A percentile compares a stretch with the other conserved stretches of the same genome.
phyloP scores from a whole-genome alignment of 23 tunicate genomes.

The Styela clava region DNA sequence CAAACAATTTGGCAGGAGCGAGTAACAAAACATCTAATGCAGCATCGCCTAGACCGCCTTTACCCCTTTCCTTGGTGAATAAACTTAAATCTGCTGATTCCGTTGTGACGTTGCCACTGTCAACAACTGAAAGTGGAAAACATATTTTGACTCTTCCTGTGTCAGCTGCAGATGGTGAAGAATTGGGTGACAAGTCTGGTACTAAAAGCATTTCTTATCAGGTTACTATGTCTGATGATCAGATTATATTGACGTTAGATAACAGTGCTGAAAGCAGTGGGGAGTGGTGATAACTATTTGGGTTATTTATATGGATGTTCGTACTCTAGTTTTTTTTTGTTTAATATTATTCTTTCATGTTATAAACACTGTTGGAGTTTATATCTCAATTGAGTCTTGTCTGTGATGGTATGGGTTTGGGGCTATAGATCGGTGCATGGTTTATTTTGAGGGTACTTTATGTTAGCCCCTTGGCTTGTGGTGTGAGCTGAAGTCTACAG shows the following conservation, averaged over 20 bases:
- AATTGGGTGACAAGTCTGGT: slow-evolving; percentile 9
- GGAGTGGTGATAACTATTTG: background rate
- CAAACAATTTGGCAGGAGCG: background rate
- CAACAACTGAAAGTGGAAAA: slow-evolving; percentile 34
- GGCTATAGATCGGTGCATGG: no score
- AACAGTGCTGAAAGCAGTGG: background rate
- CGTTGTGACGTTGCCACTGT: slow-evolving; percentile 57
- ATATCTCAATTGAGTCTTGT: no score
- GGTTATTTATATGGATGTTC: no score
- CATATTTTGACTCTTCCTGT: slow-evolving; percentile 54
- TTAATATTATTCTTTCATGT: no score
- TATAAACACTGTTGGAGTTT: no score
- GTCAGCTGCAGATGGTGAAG: slow-evolving; percentile 25
- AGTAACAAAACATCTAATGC: background rate
- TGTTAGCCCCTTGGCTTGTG: no score
- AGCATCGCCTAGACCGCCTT: background rate
- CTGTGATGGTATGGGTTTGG: no score
- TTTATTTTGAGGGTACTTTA: no score
- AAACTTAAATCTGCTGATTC: slow-evolving; percentile 12
- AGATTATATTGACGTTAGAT: slow-evolving; percentile 49
- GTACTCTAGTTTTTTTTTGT: no score
- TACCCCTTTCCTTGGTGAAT: background rate
- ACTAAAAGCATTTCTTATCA: slow-evolving; percentile 35
- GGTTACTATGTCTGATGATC: slow-evolving; percentile 49
- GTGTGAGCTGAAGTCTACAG: no score